phyloP scores from a whole-genome alignment of 2,797 vertebrate genomes.

The Rallus crepitans region DNA sequence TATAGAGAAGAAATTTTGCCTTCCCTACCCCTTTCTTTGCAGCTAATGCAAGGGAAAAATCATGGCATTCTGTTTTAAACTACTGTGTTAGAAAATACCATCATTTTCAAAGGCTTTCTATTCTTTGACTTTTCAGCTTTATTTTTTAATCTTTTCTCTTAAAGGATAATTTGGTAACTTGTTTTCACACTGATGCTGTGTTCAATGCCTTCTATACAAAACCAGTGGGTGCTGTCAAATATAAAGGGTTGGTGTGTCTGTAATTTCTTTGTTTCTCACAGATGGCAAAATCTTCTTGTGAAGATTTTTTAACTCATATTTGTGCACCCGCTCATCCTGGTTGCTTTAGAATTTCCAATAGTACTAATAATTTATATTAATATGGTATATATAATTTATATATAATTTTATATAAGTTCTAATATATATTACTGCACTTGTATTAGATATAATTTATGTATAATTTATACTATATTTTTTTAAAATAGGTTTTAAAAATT shows the following conservation, averaged over 20 bases:
- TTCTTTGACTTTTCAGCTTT: not conserved
- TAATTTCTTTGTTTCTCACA: slow-evolving; percentile 19
- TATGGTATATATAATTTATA: too few species aligned
- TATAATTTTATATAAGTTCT: too few species aligned
- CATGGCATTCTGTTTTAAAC: not conserved
- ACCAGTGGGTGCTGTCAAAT: not conserved
- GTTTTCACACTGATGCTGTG: not conserved
- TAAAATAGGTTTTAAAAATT: not conserved
- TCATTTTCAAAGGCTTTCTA: not conserved
- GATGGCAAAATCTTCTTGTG: not conserved
- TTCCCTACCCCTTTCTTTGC: not conserved
- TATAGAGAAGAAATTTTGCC: not conserved
- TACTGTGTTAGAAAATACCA: not conserved
- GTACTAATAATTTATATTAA: not conserved
- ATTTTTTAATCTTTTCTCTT: not conserved
- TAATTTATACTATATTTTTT: not conserved
- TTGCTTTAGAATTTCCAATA: not conserved
- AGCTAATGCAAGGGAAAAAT: not conserved
- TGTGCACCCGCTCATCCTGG: not conserved
- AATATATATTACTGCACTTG: too few species aligned
- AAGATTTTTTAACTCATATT: not conserved
- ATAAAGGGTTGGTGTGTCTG: not conserved
- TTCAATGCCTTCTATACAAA: not conserved
- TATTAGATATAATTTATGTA: too few species aligned
- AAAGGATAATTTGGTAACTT: not conserved